phyloP scores from a whole-genome alignment of 2,797 vertebrate genomes.

The Eidolon dupreanum region DNA sequence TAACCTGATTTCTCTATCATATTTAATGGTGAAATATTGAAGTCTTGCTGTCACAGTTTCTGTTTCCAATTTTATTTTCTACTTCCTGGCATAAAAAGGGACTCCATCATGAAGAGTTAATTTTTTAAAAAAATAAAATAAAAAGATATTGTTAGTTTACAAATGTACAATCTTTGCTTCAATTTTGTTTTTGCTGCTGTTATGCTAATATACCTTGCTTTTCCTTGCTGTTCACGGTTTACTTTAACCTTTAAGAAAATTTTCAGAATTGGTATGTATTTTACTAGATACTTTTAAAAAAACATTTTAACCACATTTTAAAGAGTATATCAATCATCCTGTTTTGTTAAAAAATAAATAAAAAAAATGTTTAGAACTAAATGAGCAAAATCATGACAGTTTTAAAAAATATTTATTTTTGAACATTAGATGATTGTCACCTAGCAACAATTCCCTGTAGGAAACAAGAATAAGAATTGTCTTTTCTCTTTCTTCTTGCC shows the following conservation, averaged over 20 bases:
- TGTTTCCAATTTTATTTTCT: background rate
- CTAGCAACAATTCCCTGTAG: background rate
- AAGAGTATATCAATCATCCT: background rate
- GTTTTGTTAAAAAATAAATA: background rate
- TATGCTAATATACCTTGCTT: background rate
- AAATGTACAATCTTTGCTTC: background rate
- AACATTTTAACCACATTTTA: background rate
- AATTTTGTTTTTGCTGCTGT: background rate
- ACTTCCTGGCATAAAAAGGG: background rate
- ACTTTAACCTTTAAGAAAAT: background rate
- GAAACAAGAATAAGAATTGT: background rate
- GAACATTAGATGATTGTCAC: background rate
- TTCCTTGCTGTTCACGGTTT: background rate
- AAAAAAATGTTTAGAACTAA: background rate
- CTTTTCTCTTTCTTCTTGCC: background rate
- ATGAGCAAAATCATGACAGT: background rate
- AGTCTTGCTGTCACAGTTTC: background rate
- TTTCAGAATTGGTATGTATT: background rate
- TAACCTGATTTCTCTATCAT: background rate
- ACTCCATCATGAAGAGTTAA: background rate
- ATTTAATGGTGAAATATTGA: background rate
- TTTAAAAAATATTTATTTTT: conserved; percentile 27
- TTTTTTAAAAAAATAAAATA: background rate
- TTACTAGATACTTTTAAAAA: background rate
- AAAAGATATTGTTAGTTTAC: background rate